Conservation (phyloP, 2,888 invertebrate genomes). For the Salticus scenicus region DNA sequence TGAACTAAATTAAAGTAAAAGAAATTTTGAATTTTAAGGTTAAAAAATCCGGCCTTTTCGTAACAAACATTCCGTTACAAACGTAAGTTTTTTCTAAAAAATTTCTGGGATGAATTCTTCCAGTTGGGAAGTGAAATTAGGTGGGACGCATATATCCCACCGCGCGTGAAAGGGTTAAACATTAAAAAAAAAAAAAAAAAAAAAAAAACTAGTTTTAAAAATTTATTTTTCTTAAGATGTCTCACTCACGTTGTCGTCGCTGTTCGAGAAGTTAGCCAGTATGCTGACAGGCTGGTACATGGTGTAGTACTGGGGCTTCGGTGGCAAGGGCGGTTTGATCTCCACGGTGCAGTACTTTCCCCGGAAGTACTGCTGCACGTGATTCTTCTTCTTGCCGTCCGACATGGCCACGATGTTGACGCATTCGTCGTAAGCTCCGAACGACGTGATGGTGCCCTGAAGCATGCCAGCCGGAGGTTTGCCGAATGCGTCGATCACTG, state of each 20-base stretch:
- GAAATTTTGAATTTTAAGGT: too few species aligned
- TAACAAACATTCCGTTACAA: too few species aligned
- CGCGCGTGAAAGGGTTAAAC: too few species aligned
- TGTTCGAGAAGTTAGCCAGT: slow-evolving; percentile 58
- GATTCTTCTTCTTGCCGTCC: slow-evolving; percentile 42
- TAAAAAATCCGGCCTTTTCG: too few species aligned
- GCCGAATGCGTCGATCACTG: slow-evolving; percentile 70
- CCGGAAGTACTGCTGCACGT: slow-evolving; percentile 58
- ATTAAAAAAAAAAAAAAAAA: too few species aligned
- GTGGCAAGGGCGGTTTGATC: slow-evolving; percentile 66
- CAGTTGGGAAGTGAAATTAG: too few species aligned
- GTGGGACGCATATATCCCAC: too few species aligned
- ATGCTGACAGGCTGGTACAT: slow-evolving; percentile 64
- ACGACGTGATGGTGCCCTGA: slow-evolving; percentile 65
- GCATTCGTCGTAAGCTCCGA: slow-evolving; percentile 69
- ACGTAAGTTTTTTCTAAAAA: too few species aligned
- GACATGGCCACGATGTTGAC: slow-evolving; percentile 61
- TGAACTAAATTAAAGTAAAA: too few species aligned
- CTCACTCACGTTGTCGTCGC: slow-evolving; percentile 64
- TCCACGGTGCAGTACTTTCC: slow-evolving; percentile 70
- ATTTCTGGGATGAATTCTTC: too few species aligned
- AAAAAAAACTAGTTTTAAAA: too few species aligned
- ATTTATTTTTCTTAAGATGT: too few species aligned
- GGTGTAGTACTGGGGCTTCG: slow-evolving; percentile 66
- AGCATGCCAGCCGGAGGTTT: slow-evolving; percentile 69